Base-by-base conservation (phyloP, 1,140 invertebrate genomes). In the Conus betulinus region DNA sequence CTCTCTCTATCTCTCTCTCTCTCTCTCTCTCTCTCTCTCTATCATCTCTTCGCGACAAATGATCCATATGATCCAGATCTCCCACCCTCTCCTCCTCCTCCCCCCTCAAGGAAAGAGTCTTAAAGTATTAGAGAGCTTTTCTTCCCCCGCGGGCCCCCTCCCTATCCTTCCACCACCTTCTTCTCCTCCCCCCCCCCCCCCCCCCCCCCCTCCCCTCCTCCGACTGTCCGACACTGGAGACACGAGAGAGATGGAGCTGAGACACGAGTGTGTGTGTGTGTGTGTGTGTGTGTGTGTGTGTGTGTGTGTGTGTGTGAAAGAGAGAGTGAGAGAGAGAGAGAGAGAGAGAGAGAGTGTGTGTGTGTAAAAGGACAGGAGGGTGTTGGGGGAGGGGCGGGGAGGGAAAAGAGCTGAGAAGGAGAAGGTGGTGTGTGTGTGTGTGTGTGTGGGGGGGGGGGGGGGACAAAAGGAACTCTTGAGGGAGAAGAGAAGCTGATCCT, bases 321-420 rank as follows among this genome's bases (percentile, higher is more conserved):
- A 82, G 39, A 82, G 79, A 82, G 39, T 52, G 82, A 57, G 52
- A 55, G 57, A 17, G 82, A 83, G 15, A 83, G 39, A 83, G 82
- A 83, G 52, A 11, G 20, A 11, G n/a, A 57, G 52, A 20, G 39
- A 55, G 82, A 23, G 20, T 1, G 67, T 6, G 67, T 7, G 67
- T 6, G 20, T 23, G 67, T 6, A 7, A 1, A 23, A 20, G 20
- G 67, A 71, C 17, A 71, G 11, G 23, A n/a, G 23, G 67, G 67
- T 11, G 67, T 23, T 3, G 20, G 39, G 67, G 20, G 67, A 10
- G 67, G 6, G 67, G 17, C 8, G 17, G 20, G 10, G 67, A 71
- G 67, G 20, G 13, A 23, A n/a, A 13, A 20, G 23, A 20, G 67
- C 20, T 11, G 67, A 15, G 57, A 0, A 5, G 57, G 57, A 60